Conservation (phyloP, 2,797 vertebrate genomes). For the Argya squamiceps region DNA sequence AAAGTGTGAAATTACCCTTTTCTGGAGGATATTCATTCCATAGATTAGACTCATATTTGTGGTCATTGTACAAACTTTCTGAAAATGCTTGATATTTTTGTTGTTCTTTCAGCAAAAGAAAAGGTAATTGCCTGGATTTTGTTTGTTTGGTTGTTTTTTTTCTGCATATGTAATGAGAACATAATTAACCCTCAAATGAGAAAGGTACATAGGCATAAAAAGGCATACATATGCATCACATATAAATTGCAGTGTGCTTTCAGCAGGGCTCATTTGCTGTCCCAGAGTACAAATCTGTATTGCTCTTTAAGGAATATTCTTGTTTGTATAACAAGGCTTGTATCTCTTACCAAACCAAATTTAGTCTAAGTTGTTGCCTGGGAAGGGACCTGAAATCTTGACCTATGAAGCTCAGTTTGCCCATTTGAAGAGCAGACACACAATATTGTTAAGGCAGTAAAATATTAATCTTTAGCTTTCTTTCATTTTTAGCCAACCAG, state of each 20-base stretch:
- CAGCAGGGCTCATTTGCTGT: not conserved
- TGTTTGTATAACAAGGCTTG: not conserved
- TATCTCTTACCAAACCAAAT: not conserved
- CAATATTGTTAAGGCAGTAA: not conserved
- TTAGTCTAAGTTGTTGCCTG: not conserved
- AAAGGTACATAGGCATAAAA: not conserved
- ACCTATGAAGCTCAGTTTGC: not conserved
- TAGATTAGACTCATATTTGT: not conserved
- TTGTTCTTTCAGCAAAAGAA: not conserved
- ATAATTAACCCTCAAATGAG: not conserved
- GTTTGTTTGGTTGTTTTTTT: not conserved
- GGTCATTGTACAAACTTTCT: not conserved
- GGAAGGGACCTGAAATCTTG: not conserved
- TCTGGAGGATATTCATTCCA: not conserved
- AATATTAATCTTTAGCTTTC: not conserved
- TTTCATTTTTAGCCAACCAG: constrained; percentile 83
- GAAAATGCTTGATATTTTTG: not conserved
- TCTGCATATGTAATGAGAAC: not conserved
- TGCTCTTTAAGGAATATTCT: not conserved
- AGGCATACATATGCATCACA: not conserved
- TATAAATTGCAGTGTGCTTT: not conserved
- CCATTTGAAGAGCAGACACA: not conserved
- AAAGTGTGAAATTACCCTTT: not conserved
- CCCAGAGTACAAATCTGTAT: not conserved
- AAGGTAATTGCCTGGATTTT: not conserved